These are phyloP conservation scores for Maniola jurtina DNA, from an alignment of 1,140 invertebrate genomes.

Conservation along the genomic window DNA sequence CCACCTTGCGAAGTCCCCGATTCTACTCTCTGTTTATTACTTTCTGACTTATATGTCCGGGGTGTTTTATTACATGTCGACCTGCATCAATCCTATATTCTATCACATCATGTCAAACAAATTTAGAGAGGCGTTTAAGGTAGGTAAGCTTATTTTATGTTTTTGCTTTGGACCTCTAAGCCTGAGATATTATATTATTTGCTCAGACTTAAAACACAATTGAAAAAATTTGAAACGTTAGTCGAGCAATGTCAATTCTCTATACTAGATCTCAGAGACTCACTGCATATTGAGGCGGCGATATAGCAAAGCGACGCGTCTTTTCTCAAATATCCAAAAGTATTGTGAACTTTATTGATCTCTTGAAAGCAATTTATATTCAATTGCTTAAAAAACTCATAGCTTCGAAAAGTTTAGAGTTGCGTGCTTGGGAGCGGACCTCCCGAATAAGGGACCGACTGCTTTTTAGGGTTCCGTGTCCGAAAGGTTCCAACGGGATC, in stretches of 20 bases:
- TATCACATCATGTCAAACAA: slow-evolving; percentile 94
- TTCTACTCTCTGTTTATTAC: slow-evolving; percentile 79
- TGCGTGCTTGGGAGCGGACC: too few species aligned
- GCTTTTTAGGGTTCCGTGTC: too few species aligned
- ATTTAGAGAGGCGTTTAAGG: slow-evolving; percentile 91
- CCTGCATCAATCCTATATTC: slow-evolving; percentile 89
- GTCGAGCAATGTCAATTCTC: not conserved
- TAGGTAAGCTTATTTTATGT: slow-evolving; percentile 43
- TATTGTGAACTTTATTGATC: too few species aligned
- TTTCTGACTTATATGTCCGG: slow-evolving; percentile 85
- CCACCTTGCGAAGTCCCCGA: slow-evolving; percentile 59
- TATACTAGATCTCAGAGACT: not conserved
- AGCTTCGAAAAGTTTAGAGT: too few species aligned
- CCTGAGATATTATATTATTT: not conserved
- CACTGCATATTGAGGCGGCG: too few species aligned
- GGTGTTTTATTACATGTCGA: slow-evolving; percentile 86
- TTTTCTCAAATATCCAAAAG: too few species aligned
- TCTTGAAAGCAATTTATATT: not conserved
- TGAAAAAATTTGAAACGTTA: too few species aligned
- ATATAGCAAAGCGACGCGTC: too few species aligned
- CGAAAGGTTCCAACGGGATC: too few species aligned
- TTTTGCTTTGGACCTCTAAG: not conserved
- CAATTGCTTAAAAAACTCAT: too few species aligned
- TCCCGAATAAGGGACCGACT: too few species aligned
- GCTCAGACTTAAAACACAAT: too few species aligned